Base-by-base conservation (phyloP, 1,140 invertebrate genomes). In the Drosophila setifemur region DNA sequence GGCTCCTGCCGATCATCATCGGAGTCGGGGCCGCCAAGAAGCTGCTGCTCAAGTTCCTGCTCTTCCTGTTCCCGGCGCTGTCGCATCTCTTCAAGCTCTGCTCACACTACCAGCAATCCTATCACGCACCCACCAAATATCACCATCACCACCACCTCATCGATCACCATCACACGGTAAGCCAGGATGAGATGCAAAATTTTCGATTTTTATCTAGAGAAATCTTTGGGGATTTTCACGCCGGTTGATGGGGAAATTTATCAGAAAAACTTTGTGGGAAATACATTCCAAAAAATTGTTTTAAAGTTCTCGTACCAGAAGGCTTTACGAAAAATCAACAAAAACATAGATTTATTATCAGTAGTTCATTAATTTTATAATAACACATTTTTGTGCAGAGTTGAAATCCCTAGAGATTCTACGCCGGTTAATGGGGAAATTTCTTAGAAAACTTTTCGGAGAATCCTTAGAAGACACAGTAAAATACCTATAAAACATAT, bases 61-160 rank as follows among this genome's bases (percentile, higher is more conserved):
- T 96, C 1, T 96, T 96, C 92, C 81, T 96, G 4, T 95, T 96
- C 82, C 96, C 96, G 0, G 95, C 95, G 0, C 91, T 96, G 31
- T 93, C 95, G 43, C 95, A 96, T 82, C 92, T 96, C 60, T 96
- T 96, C 91, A 96, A 96, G 85, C 91, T 96, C 1, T 96, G 96
- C 89, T 95, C 95, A 7, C 95, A 94, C 90, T 96, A 96, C 72
- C 95, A 96, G 54, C 93, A 93, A 47, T 93, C 93, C 53, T 92
- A 92, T 68, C 93, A 95, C 57, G 91, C 94, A n/a, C 95, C 94
- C n/a, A 95, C 95, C 73, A 94, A 93, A 70, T 95, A 96, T 78
- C 95, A 96, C 69, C 95, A 96, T 83, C 95, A 96, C 89, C 95
- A 96, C 90, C 91, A 93, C 52, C 93, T 94, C 16, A 93, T 94